Evolutionary conservation across 2,113 vertebrate species (phyloP), one percentile per base, ranked within the genome.

Genomic region (Brachionichthys hirsutus): DNA sequence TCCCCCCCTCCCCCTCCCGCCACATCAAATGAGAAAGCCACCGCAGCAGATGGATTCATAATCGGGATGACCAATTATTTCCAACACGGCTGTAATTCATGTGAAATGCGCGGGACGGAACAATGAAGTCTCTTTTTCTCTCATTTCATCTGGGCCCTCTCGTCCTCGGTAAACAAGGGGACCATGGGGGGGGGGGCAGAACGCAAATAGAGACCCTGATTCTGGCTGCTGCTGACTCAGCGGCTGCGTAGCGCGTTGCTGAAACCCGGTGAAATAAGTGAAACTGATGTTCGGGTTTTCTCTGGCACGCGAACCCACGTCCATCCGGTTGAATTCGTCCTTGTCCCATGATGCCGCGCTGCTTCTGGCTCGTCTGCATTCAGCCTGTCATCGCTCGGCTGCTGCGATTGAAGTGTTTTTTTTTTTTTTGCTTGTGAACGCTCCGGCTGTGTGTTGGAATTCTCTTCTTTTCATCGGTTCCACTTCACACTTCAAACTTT

Each of bases 51-150:
- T 78, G 78, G 77, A 83, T 75, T 76, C 81, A 67, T 87, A 87
- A 87, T 83, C 82, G 78, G 67, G 67, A 76, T 70, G 67, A 77
- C 80, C 75, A 78, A 77, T 87, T 85, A 85, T 81, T 83, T 78
- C 67, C 70, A 52, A 67, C 24, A 41, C 62, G 44, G 41, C 53
- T 65, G 54, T 72, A 77, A 73, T 83, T 73, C 63, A 56, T 47
- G 42, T 6, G 3, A 78, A 82, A 84, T 71, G 52, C 36, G 45
- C 16, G 0, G 14, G 59, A 20, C 1, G 0, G 49, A 51, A 73
- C 73, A 68, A 68, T 81, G 58, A 1, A 12, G 36, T 51, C 30
- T 67, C 36, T 66, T 38, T 22, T 35, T 62, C 30, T 63, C 36
- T 35, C 22, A 35, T 78, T 75, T 73, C 60, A 41, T 75, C 54